Base-by-base conservation (phyloP, 2,797 vertebrate species). In the Smutsia gigantea region DNA sequence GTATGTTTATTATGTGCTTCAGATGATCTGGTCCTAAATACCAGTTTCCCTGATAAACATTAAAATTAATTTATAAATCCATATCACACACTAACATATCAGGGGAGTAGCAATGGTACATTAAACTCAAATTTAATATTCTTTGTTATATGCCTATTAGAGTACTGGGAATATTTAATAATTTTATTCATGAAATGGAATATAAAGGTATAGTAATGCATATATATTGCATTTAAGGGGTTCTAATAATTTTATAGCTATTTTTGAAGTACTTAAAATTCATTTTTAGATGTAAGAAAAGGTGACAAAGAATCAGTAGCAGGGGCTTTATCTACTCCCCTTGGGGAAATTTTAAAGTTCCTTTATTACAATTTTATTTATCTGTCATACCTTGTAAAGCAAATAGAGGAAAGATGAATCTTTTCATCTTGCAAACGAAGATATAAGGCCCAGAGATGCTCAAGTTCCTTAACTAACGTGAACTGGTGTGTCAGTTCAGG, bases 331-430 rank as follows among this genome's bases (percentile, higher is more conserved):
- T 63, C 25, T 87, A 61, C n/a, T 74, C 19, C 71, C 21, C 4
- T 5, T 29, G 3, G 31, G n/a, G 49, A 96, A 72, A 55, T 61
- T 75, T 63, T 64, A 77, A 88, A 75, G 18, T 18, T 10, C 1
- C n/a, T 42, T n/a, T 46, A 95, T 66, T 93, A 95, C 94, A 79
- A 64, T 88, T 90, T 82, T 51, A 88, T 93, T 79, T 87, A 42
- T 87, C 74, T 75, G 74, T 75, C 78, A 89, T 39, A 59, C 49
- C 51, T 94, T 63, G 17, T 81, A 81, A 75, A 81, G 64, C 13
- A 75, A 85, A 57, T 85, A 55, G 10, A 55, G 10, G 14, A 86
- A 37, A 57, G 42, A 84, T 14, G 23, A 59, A 55, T 49, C 11
- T 53, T 81, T 63, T 90, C 51, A 12, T 71, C 9, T 6, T 6